Percentiles rank a stretch among this genome's conserved stretches.
Conservation (phyloP, 2,113 vertebrate genomes). For the Alligator mississippiensis region DNA sequence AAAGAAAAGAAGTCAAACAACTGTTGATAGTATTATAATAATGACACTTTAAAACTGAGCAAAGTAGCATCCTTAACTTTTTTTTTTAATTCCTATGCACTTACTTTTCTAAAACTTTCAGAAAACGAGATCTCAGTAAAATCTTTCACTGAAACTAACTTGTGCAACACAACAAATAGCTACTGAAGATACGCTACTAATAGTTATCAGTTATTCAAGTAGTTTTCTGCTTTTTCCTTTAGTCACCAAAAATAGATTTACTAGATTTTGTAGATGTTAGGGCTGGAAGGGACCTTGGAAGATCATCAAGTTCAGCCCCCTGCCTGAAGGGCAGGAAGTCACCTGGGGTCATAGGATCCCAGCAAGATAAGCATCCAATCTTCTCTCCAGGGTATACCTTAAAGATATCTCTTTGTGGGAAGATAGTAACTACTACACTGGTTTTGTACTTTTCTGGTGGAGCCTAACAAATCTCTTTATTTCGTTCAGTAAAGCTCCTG, state of each 20-base stretch:
- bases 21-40: background rate
- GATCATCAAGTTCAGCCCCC: too few species aligned
- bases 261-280: background rate
- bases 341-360: too few species aligned
- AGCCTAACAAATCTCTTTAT: background rate
- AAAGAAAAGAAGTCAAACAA: background rate
- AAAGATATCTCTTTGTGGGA: background rate
- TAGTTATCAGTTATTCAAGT: background rate
- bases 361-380: too few species aligned
- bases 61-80: background rate
- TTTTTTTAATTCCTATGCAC: background rate
- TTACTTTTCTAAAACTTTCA: background rate
- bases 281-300: too few species aligned
- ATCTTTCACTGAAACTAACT: background rate
- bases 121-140: background rate
- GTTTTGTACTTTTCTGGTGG: background rate
- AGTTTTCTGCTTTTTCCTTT: background rate
- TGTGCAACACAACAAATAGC: background rate
- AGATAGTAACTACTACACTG: background rate
- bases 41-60: background rate
- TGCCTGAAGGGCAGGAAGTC: too few species aligned
- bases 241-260: background rate
- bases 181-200: background rate
- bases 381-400: too few species aligned
- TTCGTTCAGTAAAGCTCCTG: slow-evolving; percentile 22